Conservation (phyloP, 2,888 invertebrate species). For the Cremastobaeus sp. region DNA sequence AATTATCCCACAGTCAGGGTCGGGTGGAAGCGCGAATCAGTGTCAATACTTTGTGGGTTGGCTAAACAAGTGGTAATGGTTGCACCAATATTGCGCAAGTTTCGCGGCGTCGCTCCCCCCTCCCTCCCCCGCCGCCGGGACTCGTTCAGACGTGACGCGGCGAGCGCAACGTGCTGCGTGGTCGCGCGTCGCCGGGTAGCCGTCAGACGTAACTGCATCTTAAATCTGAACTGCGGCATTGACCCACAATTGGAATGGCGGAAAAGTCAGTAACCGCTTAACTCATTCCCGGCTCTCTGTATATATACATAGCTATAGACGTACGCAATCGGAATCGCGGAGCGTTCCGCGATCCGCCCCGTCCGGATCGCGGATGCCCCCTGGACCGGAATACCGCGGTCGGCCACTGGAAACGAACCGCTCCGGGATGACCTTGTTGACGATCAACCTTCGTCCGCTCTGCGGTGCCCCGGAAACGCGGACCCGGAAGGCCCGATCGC, state of each 20-base stretch:
- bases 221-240: conserved; percentile 67
- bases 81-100: conserved; percentile 34
- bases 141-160: conserved; percentile 54
- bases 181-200: conserved; percentile 61
- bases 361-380: conserved; percentile 58
- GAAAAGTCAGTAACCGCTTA: conserved; percentile 75
- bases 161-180: conserved; percentile 52
- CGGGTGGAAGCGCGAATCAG: background rate
- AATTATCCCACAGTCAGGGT: conserved; percentile 1
- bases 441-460: conserved; percentile 1
- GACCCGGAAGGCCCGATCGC: background rate
- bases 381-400: conserved; percentile 59
- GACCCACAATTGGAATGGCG: conserved; percentile 70
- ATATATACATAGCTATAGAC: conserved; percentile 63
- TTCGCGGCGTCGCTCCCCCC: conserved; percentile 1
- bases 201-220: conserved; percentile 61
- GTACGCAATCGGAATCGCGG: conserved; percentile 65
- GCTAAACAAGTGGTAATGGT: conserved; percentile 4
- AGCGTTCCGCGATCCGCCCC: conserved; percentile 66
- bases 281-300: conserved; percentile 71
- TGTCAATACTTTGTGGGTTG: conserved; percentile 11
- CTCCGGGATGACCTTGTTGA: conserved; percentile 40
- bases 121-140: background rate
- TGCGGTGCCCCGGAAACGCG: background rate
- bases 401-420: conserved; percentile 45